A percentile compares a stretch with the other conserved stretches of the same genome.
These are phyloP conservation scores for Halictus ligatus DNA, from an alignment of 2,888 invertebrate genomes.

Conservation along the genomic window DNA sequence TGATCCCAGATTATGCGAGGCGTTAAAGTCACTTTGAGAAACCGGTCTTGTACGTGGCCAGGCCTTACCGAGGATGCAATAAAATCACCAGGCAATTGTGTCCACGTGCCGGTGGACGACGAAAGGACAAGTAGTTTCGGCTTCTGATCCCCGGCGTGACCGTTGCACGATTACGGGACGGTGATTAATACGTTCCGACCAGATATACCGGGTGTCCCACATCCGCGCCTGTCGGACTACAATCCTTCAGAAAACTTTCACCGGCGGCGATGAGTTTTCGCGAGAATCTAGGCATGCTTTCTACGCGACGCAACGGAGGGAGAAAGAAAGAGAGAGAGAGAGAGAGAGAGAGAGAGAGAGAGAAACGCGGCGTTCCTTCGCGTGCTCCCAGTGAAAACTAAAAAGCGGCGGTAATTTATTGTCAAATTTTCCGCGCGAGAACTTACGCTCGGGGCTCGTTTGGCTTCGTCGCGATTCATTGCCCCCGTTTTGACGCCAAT, in stretches of 20 bases:
- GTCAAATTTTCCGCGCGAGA: background rate
- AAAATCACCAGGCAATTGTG: conserved; percentile 60
- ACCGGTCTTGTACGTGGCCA: conserved; percentile 60
- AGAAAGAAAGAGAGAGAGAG: no score
- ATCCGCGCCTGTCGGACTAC: background rate
- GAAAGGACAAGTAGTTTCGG: conserved; percentile 40
- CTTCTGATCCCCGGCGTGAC: background rate
- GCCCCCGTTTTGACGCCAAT: background rate
- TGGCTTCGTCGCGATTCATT: background rate
- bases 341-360: no score
- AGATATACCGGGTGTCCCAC: background rate
- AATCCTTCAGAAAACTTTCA: background rate
- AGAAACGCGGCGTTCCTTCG: background rate
- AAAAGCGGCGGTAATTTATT: background rate
- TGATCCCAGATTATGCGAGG: conserved; percentile 65
- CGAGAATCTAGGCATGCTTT: background rate
- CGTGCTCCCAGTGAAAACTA: background rate
- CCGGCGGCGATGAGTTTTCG: background rate
- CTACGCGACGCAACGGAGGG: background rate
- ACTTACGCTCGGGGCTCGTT: background rate
- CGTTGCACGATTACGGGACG: background rate
- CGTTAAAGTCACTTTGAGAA: conserved; percentile 69
- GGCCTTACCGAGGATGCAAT: conserved; percentile 45
- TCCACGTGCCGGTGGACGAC: conserved; percentile 50
- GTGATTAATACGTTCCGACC: conserved; percentile 21